These are phyloP conservation scores for Caenorhabditis sp. DNA, from an alignment of 2,888 invertebrate species.

Conservation along the genomic window DNA sequence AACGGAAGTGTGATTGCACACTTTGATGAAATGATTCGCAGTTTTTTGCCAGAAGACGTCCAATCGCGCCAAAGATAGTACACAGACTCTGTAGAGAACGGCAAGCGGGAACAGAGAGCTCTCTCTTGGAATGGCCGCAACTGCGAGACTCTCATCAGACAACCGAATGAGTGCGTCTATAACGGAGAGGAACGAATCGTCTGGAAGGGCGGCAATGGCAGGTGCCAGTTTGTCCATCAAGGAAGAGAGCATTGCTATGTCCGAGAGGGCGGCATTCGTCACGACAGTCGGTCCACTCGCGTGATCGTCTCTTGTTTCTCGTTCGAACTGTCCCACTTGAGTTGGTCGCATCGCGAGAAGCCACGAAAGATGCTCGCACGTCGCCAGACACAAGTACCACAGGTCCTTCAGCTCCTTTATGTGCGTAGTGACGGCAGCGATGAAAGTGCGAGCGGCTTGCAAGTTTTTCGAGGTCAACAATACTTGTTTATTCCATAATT, in stretches of 20 bases:
- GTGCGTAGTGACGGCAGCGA: slow-evolving; percentile 80
- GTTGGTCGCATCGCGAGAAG: slow-evolving; percentile 95
- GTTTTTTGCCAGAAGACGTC: slow-evolving; percentile 55
- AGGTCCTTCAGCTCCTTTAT: slow-evolving; percentile 42
- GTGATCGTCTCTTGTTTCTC: slow-evolving; percentile 57
- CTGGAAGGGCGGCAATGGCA: slow-evolving; percentile 33
- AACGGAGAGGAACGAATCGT: slow-evolving; percentile 21
- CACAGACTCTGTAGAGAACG: slow-evolving; percentile 50
- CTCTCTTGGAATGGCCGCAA: slow-evolving; percentile 61
- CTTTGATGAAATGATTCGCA: slow-evolving; percentile 60
- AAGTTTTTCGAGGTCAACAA: slow-evolving; percentile 98
- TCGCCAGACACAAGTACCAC: slow-evolving; percentile 87
- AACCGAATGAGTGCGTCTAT: slow-evolving; percentile 53
- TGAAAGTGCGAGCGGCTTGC: slow-evolving; percentile 93
- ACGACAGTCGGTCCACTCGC: slow-evolving; percentile 48
- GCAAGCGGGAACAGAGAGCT: slow-evolving; percentile 61
- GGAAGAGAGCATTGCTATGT: slow-evolving; percentile 55
- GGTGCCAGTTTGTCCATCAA: slow-evolving; percentile 62
- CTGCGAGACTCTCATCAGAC: slow-evolving; percentile 64
- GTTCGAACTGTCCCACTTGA: slow-evolving; percentile 86
- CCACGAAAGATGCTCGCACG: slow-evolving; percentile 91
- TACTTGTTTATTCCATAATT: slow-evolving; percentile 89
- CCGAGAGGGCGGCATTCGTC: slow-evolving; percentile 60
- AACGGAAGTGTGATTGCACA: slow-evolving; percentile 76
- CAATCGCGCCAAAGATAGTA: slow-evolving; percentile 33